A percentile compares a stretch with the other conserved stretches of the same genome.
These are phyloP conservation scores for Ovibos moschatus DNA, from an alignment of 2,113 vertebrate genomes.

Conservation along the genomic window DNA sequence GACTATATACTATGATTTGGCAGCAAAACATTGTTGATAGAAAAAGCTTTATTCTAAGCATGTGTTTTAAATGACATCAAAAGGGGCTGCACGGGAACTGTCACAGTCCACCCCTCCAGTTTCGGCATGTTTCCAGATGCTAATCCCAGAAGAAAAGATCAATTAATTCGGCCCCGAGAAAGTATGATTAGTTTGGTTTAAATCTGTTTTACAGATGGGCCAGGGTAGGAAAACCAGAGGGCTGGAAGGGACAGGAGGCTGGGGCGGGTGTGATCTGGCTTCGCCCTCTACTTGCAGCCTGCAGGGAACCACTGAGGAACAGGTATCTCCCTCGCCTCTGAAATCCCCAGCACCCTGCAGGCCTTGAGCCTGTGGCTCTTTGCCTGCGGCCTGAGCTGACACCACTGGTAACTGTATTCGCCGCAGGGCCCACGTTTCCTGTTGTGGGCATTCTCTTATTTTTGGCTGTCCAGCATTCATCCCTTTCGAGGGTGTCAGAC, in stretches of 20 bases:
- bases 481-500: neutral
- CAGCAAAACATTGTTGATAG: neutral
- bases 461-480: neutral
- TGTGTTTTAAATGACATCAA: neutral
- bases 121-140: neutral
- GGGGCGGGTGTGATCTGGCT: neutral
- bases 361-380: too few species aligned
- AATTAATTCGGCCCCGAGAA: conserved; percentile 3
- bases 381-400: neutral
- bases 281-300: neutral
- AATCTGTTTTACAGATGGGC: neutral
- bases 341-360: neutral
- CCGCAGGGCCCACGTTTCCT: neutral
- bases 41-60: neutral
- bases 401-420: accelerated
- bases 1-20: neutral
- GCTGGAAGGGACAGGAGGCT: neutral
- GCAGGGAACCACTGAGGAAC: neutral
- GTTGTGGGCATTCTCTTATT: neutral
- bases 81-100: neutral
- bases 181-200: neutral
- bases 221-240: neutral
- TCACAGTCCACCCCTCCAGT: neutral
- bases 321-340: neutral
- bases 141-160: conserved; percentile 38